Conservation (phyloP, 2,888 invertebrate species). For the Chrysolina americana region DNA sequence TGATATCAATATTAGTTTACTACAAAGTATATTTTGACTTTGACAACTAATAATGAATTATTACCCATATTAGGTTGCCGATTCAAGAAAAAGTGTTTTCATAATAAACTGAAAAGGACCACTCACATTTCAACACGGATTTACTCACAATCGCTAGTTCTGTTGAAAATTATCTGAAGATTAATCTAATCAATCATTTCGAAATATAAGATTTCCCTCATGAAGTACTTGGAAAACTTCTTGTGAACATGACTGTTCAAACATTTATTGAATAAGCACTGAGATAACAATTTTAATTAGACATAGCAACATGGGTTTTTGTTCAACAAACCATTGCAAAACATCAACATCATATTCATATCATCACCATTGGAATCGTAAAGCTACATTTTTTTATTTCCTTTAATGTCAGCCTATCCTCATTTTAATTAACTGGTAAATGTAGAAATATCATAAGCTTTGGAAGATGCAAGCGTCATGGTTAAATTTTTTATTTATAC, state of each 20-base stretch:
- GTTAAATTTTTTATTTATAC: conserved; percentile 44
- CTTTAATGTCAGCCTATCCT: background rate
- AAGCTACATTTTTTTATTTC: background rate
- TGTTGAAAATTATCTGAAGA: background rate
- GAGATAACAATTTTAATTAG: background rate
- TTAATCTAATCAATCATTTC: background rate
- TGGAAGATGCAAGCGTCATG: conserved; percentile 15
- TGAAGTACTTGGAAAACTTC: background rate
- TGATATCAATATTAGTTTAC: too few relatives aligned
- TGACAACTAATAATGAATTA: too few relatives aligned
- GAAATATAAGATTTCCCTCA: background rate
- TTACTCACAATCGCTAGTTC: too few relatives aligned
- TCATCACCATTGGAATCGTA: background rate
- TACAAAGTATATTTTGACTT: too few relatives aligned
- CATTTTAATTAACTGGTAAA: background rate
- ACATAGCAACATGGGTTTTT: background rate
- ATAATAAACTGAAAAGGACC: too few relatives aligned
- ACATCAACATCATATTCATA: background rate
- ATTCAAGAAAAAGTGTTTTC: too few relatives aligned
- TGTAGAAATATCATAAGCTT: conserved; percentile 8
- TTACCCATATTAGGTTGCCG: too few relatives aligned
- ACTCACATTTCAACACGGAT: too few relatives aligned
- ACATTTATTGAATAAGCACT: background rate
- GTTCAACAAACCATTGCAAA: background rate
- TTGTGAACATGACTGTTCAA: background rate